Conservation (phyloP, 2,888 invertebrate genomes). For the Eupelmus urozonus region DNA sequence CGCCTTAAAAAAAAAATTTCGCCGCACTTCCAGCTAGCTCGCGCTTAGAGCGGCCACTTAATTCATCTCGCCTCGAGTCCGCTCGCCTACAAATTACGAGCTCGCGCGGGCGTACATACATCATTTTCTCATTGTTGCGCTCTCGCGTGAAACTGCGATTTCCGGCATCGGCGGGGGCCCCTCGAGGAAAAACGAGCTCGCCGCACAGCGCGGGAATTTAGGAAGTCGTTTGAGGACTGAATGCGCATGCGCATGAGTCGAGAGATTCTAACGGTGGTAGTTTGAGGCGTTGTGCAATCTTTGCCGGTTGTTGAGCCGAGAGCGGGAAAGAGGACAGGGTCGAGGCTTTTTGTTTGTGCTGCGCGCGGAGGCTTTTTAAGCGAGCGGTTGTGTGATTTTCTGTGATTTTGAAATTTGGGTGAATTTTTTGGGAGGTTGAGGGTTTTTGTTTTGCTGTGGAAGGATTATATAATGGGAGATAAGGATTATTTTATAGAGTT, state of each 20-base stretch:
- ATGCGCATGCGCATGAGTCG: not conserved
- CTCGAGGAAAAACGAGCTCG: slow-evolving; percentile 14
- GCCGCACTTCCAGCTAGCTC: too few relatives aligned
- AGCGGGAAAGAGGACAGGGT: slow-evolving; percentile 8
- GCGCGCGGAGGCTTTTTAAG: not conserved
- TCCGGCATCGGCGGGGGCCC: too few relatives aligned
- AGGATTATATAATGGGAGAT: too few relatives aligned
- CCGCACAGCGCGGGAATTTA: slow-evolving; percentile 12
- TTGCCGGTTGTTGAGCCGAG: too few relatives aligned
- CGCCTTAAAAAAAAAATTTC: too few relatives aligned
- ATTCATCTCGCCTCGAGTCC: not conserved
- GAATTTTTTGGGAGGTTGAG: too few relatives aligned
- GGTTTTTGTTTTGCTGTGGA: too few relatives aligned
- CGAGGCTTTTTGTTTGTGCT: not conserved
- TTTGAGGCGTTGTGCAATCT: not conserved
- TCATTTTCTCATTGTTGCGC: slow-evolving; percentile 33
- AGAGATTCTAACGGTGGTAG: not conserved
- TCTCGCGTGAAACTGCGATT: not conserved
- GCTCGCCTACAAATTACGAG: not conserved
- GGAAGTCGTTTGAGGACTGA: slow-evolving; percentile 16
- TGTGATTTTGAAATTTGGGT: too few relatives aligned
- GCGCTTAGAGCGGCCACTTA: too few relatives aligned
- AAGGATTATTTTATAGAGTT: too few relatives aligned
- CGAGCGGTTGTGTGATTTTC: not conserved
- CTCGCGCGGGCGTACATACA: slow-evolving; percentile 4